These are phyloP conservation scores for Bombyx mori DNA, from an alignment of 1,140 invertebrate genomes.

Conservation along the genomic window ASM3026992v2 NC_085127.1:4515501-4516000, in stretches of 20 bases:
- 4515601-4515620: conserved; percentile 88
- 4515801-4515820: too few species aligned
- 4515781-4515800: neutral
- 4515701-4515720: conserved; percentile 48
- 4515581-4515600: conserved; percentile 77
- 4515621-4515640: conserved; percentile 87
- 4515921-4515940: too few species aligned
- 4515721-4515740: conserved; percentile 43
- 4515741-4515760: conserved; percentile 38
- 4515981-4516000: too few species aligned
- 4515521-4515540: neutral
- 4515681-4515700: conserved; percentile 54
- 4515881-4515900: too few species aligned
- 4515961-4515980: too few species aligned
- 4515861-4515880: too few species aligned
- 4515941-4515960: too few species aligned
- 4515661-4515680: conserved; percentile 17
- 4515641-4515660: conserved; percentile 72
- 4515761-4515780: conserved; percentile 43
- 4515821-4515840: too few species aligned
- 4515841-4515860: too few species aligned
- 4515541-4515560: conserved; percentile 86
- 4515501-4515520: neutral
- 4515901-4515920: too few species aligned
- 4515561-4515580: conserved; percentile 81